phyloP scores from a whole-genome alignment of 2,888 invertebrate genomes.

The Drosophila anomelani region DNA sequence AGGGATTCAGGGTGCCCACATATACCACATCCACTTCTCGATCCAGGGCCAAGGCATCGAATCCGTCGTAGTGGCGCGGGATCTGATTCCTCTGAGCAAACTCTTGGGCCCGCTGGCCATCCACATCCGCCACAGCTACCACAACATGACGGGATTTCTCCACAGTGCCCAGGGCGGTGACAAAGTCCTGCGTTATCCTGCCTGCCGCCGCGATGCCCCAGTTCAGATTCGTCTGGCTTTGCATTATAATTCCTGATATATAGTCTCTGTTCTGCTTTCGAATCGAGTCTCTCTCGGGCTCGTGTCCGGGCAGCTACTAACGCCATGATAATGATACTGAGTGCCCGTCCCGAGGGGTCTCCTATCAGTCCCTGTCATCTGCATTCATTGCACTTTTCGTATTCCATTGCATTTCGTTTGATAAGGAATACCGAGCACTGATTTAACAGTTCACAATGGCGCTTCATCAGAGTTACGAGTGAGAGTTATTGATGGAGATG shows the following conservation, averaged over 20 bases:
- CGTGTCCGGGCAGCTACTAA: constrained; percentile 48
- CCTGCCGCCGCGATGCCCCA: constrained; percentile 96
- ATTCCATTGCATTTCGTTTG: constrained; percentile 57
- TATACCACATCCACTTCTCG: constrained; percentile 93
- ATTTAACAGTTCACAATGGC: background rate
- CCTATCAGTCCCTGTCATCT: constrained; percentile 66
- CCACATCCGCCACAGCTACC: constrained; percentile 92
- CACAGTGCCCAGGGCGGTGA: constrained; percentile 88
- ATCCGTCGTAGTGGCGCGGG: constrained; percentile 90
- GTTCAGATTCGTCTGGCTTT: constrained; percentile 50
- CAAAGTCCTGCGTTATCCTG: constrained; percentile 94
- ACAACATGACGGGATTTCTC: constrained; percentile 87
- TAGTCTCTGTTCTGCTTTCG: constrained; percentile 19
- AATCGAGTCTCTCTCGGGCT: constrained; percentile 36
- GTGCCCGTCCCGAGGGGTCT: constrained; percentile 34
- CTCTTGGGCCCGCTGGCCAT: constrained; percentile 88
- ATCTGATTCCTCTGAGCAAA: constrained; percentile 92
- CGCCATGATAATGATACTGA: constrained; percentile 45
- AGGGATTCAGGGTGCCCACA: constrained; percentile 91
- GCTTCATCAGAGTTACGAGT: background rate
- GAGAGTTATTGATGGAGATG: background rate
- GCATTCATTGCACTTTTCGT: constrained; percentile 61
- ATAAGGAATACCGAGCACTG: constrained; percentile 43
- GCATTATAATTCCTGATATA: constrained; percentile 44
- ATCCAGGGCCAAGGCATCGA: constrained; percentile 90